Conservation (phyloP, 1,140 invertebrate genomes). For the Drosophila chauvacae region DNA sequence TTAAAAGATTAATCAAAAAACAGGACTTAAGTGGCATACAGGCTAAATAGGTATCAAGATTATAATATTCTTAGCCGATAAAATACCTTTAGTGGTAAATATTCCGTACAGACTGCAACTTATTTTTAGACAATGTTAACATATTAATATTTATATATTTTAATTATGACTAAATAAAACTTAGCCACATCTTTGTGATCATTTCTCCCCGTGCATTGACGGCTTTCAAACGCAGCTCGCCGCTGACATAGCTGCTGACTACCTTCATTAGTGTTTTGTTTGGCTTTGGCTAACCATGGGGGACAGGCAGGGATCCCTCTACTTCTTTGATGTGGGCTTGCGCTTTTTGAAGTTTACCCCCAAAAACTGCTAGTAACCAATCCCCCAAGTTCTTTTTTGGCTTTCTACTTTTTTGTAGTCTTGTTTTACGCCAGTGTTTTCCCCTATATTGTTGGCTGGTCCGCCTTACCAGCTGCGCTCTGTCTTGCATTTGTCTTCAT, state of each 20-base stretch:
- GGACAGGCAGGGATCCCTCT: constrained; percentile 47
- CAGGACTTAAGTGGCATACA: not conserved
- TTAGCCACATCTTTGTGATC: not conserved
- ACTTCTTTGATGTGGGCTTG: constrained; percentile 52
- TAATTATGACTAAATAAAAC: not conserved
- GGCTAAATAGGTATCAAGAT: fast-evolving
- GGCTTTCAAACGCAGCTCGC: constrained; percentile 52
- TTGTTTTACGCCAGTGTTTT: constrained; percentile 16
- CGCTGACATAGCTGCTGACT: constrained; percentile 56
- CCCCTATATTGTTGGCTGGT: constrained; percentile 34
- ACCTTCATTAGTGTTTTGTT: constrained; percentile 83
- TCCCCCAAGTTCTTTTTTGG: constrained; percentile 23
- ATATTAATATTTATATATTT: not conserved
- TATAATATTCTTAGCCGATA: too few relatives aligned
- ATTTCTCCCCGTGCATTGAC: constrained; percentile 17
- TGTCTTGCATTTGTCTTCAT: constrained; percentile 81
- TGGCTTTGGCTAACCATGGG: constrained; percentile 74
- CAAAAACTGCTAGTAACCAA: constrained; percentile 53
- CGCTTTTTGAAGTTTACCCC: constrained; percentile 66
- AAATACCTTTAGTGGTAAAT: not conserved
- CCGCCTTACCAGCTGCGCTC: constrained; percentile 36
- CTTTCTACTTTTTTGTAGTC: constrained; percentile 17
- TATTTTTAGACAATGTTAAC: too few relatives aligned
- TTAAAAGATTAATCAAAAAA: not conserved
- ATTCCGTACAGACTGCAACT: not conserved